Evolutionary conservation across 2,888 invertebrate genomes (phyloP).

Genomic region (Sinohyriopsis cumingii): DNA sequence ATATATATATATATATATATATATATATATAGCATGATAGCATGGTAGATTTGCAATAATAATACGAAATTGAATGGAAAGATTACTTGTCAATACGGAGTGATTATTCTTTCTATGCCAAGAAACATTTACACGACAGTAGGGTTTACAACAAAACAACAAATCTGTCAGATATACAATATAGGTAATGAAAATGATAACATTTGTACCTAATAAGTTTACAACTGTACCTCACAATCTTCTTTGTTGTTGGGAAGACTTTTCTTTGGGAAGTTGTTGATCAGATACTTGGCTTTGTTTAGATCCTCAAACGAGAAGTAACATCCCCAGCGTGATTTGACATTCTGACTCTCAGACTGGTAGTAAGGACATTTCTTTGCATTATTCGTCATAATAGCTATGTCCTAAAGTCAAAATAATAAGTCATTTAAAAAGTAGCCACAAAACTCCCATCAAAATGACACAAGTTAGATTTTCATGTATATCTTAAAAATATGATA

Average conservation of each 20-base stretch:
- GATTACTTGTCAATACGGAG: no score
- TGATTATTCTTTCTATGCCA: no score
- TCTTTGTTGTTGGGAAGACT: slow-evolving; percentile 63
- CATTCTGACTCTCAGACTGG: slow-evolving; percentile 65
- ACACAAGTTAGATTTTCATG: not conserved
- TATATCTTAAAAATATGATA: not conserved
- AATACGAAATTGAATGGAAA: no score
- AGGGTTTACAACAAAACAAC: no score
- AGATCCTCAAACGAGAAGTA: slow-evolving; percentile 46
- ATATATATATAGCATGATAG: no score
- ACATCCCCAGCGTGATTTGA: slow-evolving; percentile 67
- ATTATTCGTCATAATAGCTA: slow-evolving; percentile 67
- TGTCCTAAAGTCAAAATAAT: slow-evolving; percentile 52
- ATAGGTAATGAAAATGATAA: no score
- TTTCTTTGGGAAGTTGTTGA: slow-evolving; percentile 23
- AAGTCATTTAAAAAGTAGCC: not conserved
- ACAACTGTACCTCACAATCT: slow-evolving; percentile 62
- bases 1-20: no score
- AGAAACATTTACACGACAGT: no score
- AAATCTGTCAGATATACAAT: no score
- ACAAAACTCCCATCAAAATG: not conserved
- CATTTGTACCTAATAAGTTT: no score
- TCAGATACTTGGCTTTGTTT: slow-evolving; percentile 26
- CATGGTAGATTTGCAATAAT: no score
- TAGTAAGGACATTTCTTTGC: slow-evolving; percentile 63